phyloP scores from a whole-genome alignment of 1,140 invertebrate genomes.

The Bradysia coprophila region DNA sequence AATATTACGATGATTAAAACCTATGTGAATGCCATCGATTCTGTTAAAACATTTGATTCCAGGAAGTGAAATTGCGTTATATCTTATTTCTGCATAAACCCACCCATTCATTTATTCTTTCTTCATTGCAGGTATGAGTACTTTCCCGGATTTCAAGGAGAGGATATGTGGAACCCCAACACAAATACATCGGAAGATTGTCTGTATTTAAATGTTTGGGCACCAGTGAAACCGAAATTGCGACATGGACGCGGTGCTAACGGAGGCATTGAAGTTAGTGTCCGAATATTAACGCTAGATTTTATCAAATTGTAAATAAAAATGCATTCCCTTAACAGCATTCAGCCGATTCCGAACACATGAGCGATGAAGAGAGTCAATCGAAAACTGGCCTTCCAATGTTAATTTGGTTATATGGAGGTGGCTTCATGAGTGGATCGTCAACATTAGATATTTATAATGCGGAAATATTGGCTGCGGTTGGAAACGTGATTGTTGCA shows the following conservation, averaged over 20 bases:
- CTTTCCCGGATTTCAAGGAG: constrained; percentile 75
- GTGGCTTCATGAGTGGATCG: constrained; percentile 81
- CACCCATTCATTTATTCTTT: too few relatives aligned
- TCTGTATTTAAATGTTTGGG: constrained; percentile 84
- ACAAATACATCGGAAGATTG: constrained; percentile 87
- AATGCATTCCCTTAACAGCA: background rate
- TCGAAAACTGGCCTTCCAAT: constrained; percentile 38
- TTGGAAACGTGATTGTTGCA: constrained; percentile 67
- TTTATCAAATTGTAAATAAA: too few relatives aligned
- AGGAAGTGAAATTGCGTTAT: too few relatives aligned
- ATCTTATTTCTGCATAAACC: too few relatives aligned
- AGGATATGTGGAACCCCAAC: constrained; percentile 91
- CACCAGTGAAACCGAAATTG: constrained; percentile 54
- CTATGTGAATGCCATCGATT: too few relatives aligned
- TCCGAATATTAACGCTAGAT: too few relatives aligned
- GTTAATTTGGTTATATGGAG: constrained; percentile 84
- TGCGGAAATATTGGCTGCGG: constrained; percentile 64
- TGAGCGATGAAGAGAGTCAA: background rate
- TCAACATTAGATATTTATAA: constrained; percentile 79
- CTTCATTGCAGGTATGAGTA: constrained; percentile 43
- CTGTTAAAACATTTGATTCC: too few relatives aligned
- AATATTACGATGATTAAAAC: too few relatives aligned
- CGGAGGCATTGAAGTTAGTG: constrained; percentile 14
- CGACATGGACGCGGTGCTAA: constrained; percentile 33
- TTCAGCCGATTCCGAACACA: constrained; percentile 6